Conservation (phyloP, 2,113 vertebrate species). For the Edolisoma coerulescens region DNA sequence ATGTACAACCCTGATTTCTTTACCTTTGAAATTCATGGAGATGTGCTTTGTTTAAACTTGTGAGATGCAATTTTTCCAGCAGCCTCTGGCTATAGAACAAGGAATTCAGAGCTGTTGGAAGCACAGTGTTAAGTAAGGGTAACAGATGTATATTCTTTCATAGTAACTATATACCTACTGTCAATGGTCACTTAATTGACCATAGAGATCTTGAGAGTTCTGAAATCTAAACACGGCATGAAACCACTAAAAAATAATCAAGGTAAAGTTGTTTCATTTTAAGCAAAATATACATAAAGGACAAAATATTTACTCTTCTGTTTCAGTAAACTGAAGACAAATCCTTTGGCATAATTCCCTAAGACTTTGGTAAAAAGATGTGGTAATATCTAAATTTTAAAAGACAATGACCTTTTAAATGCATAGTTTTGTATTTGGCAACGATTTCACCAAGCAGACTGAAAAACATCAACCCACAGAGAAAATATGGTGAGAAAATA, state of each 20-base stretch:
- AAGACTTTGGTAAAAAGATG: neutral
- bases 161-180: neutral
- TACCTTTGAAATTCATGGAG: neutral
- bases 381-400: neutral
- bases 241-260: neutral
- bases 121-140: neutral
- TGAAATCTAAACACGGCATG: slow-evolving; percentile 8
- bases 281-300: neutral
- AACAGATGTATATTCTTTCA: neutral
- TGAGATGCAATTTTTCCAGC: slow-evolving; percentile 14
- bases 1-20: neutral
- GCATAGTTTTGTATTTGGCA: neutral
- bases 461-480: neutral
- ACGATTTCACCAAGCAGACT: neutral
- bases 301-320: neutral
- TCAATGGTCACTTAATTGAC: neutral
- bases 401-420: neutral
- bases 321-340: neutral
- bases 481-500: neutral
- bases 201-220: neutral
- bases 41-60: slow-evolving; percentile 47
- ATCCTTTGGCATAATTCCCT: neutral
- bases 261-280: slow-evolving; percentile 1
- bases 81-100: slow-evolving; percentile 48
- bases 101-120: slow-evolving; percentile 11